Evolutionary conservation across 2,113 vertebrate genomes (phyloP).

Genomic region (Apteryx mantelli): DNA sequence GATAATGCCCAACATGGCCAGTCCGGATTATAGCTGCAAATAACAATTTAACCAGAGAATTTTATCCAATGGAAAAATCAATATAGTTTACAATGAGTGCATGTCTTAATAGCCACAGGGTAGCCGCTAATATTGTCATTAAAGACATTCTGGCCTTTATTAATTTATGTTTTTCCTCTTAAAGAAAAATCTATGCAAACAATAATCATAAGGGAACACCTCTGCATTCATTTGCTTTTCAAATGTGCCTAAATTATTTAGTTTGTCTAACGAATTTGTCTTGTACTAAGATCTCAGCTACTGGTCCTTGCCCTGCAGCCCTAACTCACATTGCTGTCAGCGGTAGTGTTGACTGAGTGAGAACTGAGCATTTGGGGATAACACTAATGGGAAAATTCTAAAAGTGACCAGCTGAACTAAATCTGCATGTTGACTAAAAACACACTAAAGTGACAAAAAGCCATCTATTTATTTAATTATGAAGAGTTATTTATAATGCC

Average conservation of each 20-base stretch:
- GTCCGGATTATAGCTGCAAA: conserved; percentile 14
- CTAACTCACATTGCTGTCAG: background rate
- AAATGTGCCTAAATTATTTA: conserved; percentile 76
- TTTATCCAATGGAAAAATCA: conserved; percentile 57
- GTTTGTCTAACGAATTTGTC: conserved; percentile 74
- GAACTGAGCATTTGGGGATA: background rate
- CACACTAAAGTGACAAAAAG: background rate
- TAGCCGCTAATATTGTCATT: conserved; percentile 55
- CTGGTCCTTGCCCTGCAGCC: conserved; percentile 49
- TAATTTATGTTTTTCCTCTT: conserved; percentile 74
- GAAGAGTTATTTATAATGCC: background rate
- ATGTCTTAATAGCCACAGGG: conserved; percentile 68
- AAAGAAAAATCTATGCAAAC: conserved; percentile 69
- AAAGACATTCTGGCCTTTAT: conserved; percentile 62
- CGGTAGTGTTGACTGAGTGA: background rate
- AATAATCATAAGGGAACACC: conserved; percentile 67
- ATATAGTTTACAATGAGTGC: conserved; percentile 59
- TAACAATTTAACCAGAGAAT: conserved; percentile 70
- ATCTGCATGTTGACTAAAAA: background rate
- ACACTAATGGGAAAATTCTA: background rate
- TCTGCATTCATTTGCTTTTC: conserved; percentile 60
- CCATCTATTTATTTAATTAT: background rate
- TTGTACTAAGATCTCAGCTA: conserved; percentile 37
- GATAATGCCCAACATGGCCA: background rate
- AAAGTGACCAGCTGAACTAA: background rate